Conservation (phyloP, 2,113 vertebrate genomes). For the Nycticorax nycticorax region DNA sequence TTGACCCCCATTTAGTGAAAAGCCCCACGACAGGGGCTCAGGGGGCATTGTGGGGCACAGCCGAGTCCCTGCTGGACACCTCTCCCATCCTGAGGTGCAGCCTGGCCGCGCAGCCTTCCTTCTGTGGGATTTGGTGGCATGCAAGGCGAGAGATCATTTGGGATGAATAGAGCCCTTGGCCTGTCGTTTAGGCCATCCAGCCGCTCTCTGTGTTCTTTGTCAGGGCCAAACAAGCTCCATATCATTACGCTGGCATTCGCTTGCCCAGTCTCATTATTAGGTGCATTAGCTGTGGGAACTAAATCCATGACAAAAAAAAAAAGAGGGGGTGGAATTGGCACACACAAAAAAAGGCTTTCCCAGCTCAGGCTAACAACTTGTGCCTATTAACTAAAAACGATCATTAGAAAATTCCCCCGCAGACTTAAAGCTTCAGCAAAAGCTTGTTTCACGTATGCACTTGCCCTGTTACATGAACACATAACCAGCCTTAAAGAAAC, state of each 20-base stretch:
- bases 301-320: constrained; percentile 73
- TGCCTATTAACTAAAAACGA: constrained; percentile 76
- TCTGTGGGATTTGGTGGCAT: neutral
- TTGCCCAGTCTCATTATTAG: constrained; percentile 76
- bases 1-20: neutral
- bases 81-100: neutral
- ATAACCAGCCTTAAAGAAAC: constrained; percentile 52
- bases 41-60: neutral
- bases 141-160: neutral
- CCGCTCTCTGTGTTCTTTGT: constrained; percentile 74
- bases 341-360: constrained; percentile 67
- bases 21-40: neutral
- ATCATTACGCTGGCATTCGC: constrained; percentile 64
- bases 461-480: constrained; percentile 39
- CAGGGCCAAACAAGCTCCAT: constrained; percentile 69
- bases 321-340: constrained; percentile 69
- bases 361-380: constrained; percentile 75
- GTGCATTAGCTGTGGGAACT: constrained; percentile 77
- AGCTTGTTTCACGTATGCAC: constrained; percentile 46
- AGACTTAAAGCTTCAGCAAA: constrained; percentile 43
- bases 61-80: neutral
- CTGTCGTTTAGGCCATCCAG: constrained; percentile 57
- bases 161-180: constrained; percentile 57
- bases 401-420: constrained; percentile 73
- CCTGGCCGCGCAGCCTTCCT: neutral